phyloP scores from a whole-genome alignment of 2,113 vertebrate species.

The Garra rufa region DNA sequence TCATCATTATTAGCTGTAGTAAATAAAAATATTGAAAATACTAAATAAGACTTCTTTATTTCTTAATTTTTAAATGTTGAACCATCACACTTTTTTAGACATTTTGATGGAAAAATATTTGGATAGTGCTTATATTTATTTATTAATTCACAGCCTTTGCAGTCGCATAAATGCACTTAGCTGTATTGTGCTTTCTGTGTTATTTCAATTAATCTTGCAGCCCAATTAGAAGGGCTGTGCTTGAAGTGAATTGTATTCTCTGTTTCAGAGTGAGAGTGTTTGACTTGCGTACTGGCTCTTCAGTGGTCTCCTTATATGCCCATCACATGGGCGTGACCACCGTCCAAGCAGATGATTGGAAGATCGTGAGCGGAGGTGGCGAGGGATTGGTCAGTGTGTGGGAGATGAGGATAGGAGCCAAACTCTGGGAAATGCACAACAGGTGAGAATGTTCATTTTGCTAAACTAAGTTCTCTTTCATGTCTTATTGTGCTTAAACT shows the following conservation, averaged over 20 bases:
- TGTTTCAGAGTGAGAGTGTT: conserved; percentile 85
- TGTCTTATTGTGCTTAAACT: no score
- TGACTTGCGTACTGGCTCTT: conserved; percentile 77
- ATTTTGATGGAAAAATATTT: background rate
- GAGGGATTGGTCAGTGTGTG: conserved; percentile 93
- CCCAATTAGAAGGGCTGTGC: background rate
- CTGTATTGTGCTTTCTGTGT: background rate
- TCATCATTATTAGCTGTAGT: background rate
- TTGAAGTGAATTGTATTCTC: background rate
- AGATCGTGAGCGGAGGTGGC: conserved; percentile 88
- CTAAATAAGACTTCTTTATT: no score
- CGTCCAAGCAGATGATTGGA: conserved; percentile 93
- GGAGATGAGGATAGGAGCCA: conserved; percentile 90
- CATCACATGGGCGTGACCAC: conserved; percentile 89
- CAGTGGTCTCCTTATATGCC: conserved; percentile 80
- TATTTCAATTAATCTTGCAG: background rate
- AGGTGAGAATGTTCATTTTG: conserved; percentile 75
- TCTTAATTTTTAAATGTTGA: no score
- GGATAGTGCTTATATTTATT: background rate
- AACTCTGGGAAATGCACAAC: conserved; percentile 96
- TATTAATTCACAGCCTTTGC: background rate
- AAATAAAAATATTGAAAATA: background rate
- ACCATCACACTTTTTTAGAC: no score
- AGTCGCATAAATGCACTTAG: background rate
- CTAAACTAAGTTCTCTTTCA: no score